Conservation (phyloP, 2,797 vertebrate species). For the Protonibea diacanthus region DNA sequence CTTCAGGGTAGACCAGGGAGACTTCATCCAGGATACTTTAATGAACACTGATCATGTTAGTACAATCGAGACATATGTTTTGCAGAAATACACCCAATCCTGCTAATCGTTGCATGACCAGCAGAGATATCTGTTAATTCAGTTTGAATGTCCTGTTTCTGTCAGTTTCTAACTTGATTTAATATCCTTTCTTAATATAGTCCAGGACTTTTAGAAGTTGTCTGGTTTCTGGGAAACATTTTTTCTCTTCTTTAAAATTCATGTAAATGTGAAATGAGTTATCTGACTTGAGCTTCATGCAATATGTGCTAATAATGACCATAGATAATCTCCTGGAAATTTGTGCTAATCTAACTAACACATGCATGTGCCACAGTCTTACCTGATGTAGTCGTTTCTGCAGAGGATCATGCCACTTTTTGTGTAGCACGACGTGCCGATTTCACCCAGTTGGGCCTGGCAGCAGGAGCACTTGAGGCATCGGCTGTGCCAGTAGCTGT, state of each 20-base stretch:
- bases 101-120: conserved; percentile 1
- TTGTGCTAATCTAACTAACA: neutral
- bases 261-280: conserved; percentile 17
- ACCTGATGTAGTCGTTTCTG: conserved; percentile 99
- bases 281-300: neutral
- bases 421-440: conserved; percentile 98
- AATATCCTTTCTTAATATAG: conserved; percentile 3
- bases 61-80: conserved; percentile 70
- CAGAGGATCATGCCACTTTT: conserved; percentile 99
- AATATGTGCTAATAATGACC: neutral
- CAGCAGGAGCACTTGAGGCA: conserved; percentile 99
- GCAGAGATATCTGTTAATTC: neutral
- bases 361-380: conserved; percentile 9
- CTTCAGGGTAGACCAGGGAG: conserved; percentile 53
- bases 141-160: neutral
- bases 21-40: conserved; percentile 64
- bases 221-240: conserved; percentile 12
- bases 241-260: neutral
- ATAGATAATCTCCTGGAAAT: conserved; percentile 25
- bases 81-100: conserved; percentile 12
- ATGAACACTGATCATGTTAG: conserved; percentile 59
- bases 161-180: conserved; percentile 17
- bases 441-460: conserved; percentile 99
- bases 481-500: conserved; percentile 99
- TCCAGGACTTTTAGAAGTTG: conserved; percentile 26